phyloP scores from a whole-genome alignment of 1,140 invertebrate genomes.

The Fopius arisanus region DNA sequence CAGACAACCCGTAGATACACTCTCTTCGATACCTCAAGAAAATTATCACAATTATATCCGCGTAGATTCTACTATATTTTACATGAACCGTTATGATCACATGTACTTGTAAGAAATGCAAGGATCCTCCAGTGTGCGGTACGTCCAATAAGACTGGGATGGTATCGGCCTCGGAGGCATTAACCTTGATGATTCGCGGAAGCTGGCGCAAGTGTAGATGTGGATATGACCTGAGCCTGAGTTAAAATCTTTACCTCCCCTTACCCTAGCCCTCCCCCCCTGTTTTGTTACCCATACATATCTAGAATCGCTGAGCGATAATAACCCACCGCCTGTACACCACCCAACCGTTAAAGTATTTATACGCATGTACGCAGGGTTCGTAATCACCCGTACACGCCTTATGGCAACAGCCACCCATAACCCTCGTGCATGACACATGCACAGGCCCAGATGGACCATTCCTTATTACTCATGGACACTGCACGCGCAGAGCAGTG shows the following conservation, averaged over 20 bases:
- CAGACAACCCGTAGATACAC: too few species aligned
- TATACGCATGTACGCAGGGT: not conserved
- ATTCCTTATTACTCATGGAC: not conserved
- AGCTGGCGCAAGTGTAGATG: not conserved
- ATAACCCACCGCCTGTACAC: not conserved
- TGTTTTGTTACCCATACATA: not conserved
- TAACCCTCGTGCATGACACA: slow-evolving; percentile 11
- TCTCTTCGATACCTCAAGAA: not conserved
- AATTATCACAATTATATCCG: not conserved
- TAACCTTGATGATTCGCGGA: slow-evolving; percentile 48
- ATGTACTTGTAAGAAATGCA: slow-evolving; percentile 14
- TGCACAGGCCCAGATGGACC: slow-evolving; percentile 4
- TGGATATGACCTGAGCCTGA: not conserved
- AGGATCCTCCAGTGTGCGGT: slow-evolving; percentile 20
- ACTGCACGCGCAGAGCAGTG: slow-evolving; percentile 2
- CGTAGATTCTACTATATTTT: not conserved
- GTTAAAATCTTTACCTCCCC: not conserved
- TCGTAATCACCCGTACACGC: not conserved
- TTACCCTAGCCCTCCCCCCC: not conserved
- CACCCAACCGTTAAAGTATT: slow-evolving; percentile 7
- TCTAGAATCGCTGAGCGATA: not conserved
- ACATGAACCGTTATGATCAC: slow-evolving; percentile 2
- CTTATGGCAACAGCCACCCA: not conserved
- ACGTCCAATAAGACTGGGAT: slow-evolving; percentile 44
- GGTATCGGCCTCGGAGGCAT: slow-evolving; percentile 45